Conservation (phyloP, 2,797 vertebrate genomes). For the Heterohyrax brucei region DNA sequence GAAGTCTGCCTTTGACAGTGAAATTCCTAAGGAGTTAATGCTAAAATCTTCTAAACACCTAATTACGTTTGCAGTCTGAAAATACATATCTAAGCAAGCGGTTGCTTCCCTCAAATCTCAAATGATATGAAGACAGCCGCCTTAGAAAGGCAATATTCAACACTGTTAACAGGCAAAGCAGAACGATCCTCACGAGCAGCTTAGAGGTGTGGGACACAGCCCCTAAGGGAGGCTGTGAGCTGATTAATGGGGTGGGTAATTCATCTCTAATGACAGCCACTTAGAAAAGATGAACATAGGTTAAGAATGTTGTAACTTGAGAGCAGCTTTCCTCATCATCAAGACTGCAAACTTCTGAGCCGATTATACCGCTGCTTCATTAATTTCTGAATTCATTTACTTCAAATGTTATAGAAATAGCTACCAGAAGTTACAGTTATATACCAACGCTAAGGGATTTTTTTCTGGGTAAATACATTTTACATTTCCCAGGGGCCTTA, state of each 20-base stretch:
- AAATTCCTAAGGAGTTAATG: background rate
- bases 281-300: background rate
- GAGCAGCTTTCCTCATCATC: background rate
- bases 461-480: conserved; percentile 30
- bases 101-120: conserved; percentile 24
- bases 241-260: background rate
- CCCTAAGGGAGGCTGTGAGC: background rate
- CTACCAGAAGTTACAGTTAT: background rate
- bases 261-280: background rate
- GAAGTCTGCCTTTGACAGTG: background rate
- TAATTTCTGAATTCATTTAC: conserved; percentile 4
- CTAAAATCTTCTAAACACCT: conserved; percentile 1
- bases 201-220: background rate
- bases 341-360: conserved; percentile 2
- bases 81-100: background rate
- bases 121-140: background rate
- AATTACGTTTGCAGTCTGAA: conserved; percentile 14
- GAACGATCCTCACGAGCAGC: background rate
- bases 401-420: conserved; percentile 17
- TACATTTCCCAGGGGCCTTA: background rate
- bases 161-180: conserved; percentile 1
- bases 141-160: conserved; percentile 46
- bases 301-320: background rate
- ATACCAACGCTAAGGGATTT: background rate
- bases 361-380: background rate